Evolutionary conservation across 2,888 invertebrate species (phyloP).

Genomic region (Aporophyla nigra): DNA sequence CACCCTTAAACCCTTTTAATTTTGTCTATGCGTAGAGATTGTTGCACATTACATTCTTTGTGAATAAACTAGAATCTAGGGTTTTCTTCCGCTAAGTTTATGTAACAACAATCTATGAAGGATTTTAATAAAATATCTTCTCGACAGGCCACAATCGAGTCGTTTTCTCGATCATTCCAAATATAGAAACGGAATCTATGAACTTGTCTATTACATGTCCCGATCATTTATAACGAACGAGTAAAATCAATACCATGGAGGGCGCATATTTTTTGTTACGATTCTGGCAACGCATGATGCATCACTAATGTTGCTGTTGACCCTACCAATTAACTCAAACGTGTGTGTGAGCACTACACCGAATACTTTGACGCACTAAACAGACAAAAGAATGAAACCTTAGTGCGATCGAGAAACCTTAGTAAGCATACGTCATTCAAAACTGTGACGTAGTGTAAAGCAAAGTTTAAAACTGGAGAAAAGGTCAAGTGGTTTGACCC

Average conservation of each 20-base stretch:
- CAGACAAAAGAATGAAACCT: slow-evolving; percentile 39
- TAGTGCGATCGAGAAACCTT: slow-evolving; percentile 44
- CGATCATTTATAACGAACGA: slow-evolving; percentile 14
- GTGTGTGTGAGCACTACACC: slow-evolving; percentile 31
- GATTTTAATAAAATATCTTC: not conserved
- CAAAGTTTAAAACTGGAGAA: slow-evolving; percentile 21
- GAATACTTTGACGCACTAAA: slow-evolving; percentile 34
- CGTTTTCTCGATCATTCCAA: not conserved
- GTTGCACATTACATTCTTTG: slow-evolving; percentile 27
- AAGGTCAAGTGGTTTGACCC: slow-evolving; percentile 18
- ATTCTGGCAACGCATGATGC: slow-evolving; percentile 56
- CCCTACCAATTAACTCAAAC: slow-evolving; percentile 60
- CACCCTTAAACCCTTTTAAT: slow-evolving; percentile 39
- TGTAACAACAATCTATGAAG: not conserved
- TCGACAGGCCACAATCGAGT: not conserved
- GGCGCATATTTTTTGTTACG: slow-evolving; percentile 47
- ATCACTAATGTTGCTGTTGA: slow-evolving; percentile 62
- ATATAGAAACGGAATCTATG: not conserved
- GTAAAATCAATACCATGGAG: slow-evolving; percentile 50
- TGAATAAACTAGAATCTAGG: slow-evolving; percentile 7
- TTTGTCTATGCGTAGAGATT: slow-evolving; percentile 26
- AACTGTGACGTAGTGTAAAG: slow-evolving; percentile 23
- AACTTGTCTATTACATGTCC: slow-evolving; percentile 5
- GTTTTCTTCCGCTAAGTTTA: not conserved
- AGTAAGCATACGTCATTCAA: slow-evolving; percentile 13